Evolutionary conservation across 2,888 invertebrate species (phyloP).

Genomic region (Homarus gammarus): DNA sequence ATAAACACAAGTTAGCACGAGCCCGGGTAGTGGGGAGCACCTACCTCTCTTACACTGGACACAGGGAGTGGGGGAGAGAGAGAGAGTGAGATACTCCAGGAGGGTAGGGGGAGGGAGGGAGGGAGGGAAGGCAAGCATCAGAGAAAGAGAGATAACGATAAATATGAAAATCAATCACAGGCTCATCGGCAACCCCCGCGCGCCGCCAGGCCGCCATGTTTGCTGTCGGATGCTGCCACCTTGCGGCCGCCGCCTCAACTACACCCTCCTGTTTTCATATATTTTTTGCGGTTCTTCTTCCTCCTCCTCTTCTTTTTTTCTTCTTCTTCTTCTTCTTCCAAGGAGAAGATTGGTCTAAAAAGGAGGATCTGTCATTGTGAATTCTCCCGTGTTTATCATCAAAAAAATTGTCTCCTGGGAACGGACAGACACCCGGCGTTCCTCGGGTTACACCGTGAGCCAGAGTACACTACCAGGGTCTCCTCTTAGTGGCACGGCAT

Average conservation of each 20-base stretch:
- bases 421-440: slow-evolving; percentile 6
- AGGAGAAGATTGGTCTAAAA: slow-evolving; percentile 22
- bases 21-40: not conserved
- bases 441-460: too few species aligned
- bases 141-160: slow-evolving; percentile 69
- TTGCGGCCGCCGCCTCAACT: too few species aligned
- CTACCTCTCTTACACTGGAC: too few species aligned
- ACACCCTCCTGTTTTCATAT: not conserved
- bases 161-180: slow-evolving; percentile 70
- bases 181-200: slow-evolving; percentile 52
- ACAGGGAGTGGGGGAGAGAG: slow-evolving; percentile 38
- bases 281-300: not conserved
- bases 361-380: slow-evolving; percentile 29
- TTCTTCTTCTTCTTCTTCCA: not conserved
- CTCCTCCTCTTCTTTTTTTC: not conserved
- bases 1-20: not conserved
- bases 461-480: slow-evolving; percentile 35
- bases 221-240: slow-evolving; percentile 44
- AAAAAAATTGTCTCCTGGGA: slow-evolving; percentile 11
- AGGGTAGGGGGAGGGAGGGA: slow-evolving; percentile 17
- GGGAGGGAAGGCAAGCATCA: slow-evolving; percentile 43
- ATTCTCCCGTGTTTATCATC: slow-evolving; percentile 22
- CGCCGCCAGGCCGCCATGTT: slow-evolving; percentile 43
- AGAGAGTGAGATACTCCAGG: too few species aligned
- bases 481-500: slow-evolving; percentile 38